Conservation (phyloP, 2,797 vertebrate genomes). For the Pangasius mekongensis region DNA sequence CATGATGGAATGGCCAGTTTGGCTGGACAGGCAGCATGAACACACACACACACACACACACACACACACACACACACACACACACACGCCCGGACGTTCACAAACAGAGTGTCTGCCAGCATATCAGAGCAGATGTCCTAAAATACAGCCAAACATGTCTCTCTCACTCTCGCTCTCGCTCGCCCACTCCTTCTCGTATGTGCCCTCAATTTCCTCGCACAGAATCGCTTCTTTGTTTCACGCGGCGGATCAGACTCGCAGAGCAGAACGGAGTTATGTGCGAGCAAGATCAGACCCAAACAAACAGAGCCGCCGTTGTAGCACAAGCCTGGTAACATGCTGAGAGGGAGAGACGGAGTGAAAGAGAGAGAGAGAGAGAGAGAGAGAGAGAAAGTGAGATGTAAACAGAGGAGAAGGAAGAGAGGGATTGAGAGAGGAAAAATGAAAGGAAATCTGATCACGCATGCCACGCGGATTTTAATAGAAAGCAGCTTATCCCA, state of each 20-base stretch:
- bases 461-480: constrained; percentile 15
- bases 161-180: constrained; percentile 12
- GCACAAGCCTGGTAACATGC: constrained; percentile 24
- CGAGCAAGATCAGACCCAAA: constrained; percentile 45
- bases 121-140: constrained; percentile 6
- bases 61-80: constrained; percentile 63
- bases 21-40: constrained; percentile 61
- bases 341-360: neutral
- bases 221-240: constrained; percentile 67
- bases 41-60: constrained; percentile 66
- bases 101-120: neutral
- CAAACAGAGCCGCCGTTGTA: constrained; percentile 51
- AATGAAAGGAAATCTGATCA: constrained; percentile 16
- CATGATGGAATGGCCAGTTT: constrained; percentile 64
- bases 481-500: constrained; percentile 24
- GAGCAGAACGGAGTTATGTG: constrained; percentile 42
- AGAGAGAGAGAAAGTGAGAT: neutral
- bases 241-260: constrained; percentile 50
- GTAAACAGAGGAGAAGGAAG: constrained; percentile 9
- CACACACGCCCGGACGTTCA: neutral
- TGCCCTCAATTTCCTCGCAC: constrained; percentile 43
- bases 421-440: neutral
- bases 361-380: no score
- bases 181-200: constrained; percentile 8
- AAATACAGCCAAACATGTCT: neutral